Conservation (phyloP, 2,888 invertebrate species). For the Cistogaster globosa region DNA sequence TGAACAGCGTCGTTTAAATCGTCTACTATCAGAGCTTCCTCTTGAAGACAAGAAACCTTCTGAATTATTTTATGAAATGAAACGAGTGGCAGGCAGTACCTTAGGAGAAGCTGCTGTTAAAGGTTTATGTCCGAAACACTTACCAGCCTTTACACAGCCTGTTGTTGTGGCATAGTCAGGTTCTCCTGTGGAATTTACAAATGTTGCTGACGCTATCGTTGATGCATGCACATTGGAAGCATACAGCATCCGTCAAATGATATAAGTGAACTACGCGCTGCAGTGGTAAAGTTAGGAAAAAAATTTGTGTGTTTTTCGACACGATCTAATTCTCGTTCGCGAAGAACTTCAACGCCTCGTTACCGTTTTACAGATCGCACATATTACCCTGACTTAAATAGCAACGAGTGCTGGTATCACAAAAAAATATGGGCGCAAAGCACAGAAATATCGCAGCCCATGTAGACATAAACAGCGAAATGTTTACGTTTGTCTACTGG, state of each 20-base stretch:
- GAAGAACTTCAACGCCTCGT: background rate
- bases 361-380: background rate
- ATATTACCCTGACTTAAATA: no score
- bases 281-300: constrained; percentile 15
- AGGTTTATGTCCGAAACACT: constrained; percentile 39
- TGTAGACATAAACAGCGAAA: no score
- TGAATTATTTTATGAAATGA: constrained; percentile 39
- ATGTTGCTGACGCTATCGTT: constrained; percentile 20
- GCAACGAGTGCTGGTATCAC: background rate
- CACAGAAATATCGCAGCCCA: no score
- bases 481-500: no score
- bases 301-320: constrained; percentile 32
- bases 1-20: background rate
- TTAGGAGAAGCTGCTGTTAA: constrained; percentile 34
- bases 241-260: background rate
- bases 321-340: constrained; percentile 31
- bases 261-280: constrained; percentile 3
- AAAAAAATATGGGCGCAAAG: constrained; percentile 2
- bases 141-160: constrained; percentile 26
- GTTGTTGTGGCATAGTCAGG: constrained; percentile 29
- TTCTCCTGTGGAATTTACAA: constrained; percentile 34
- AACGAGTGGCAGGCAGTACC: constrained; percentile 8
- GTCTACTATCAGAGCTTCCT: background rate
- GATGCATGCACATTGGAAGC: background rate
- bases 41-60: constrained; percentile 1